Evolutionary conservation across 2,113 vertebrate genomes (phyloP), one percentile per base, ranked within the genome.

Genomic region (Rattus rattus): DNA sequence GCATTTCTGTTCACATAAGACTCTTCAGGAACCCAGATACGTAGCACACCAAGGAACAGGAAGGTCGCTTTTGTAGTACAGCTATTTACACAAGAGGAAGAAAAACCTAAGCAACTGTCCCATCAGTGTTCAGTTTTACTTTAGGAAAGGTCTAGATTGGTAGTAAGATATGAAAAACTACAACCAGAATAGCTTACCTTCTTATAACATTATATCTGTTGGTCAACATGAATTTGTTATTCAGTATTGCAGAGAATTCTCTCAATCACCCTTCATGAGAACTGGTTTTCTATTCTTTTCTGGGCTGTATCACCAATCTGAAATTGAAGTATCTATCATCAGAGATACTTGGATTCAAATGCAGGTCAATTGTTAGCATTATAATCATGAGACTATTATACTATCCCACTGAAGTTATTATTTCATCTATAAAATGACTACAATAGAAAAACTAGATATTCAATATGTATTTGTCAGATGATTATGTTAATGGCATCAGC

Each of bases 401-500:
- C 65, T 52, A 63, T 30, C 2, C 9, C 28, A 69, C 52, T 95
- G 39, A 95, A 52, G 56, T 20, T 81, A 36, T 92, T 69, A 88
- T 73, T 22, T 95, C 14, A 80, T 76, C 39, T 70, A 5, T 90
- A 92, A 93, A 92, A 76, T 59, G 26, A 47, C 59, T 61, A n/a
- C 54, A 84, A 73, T 81, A 63, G 56, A 96, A 93, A 91, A 81
- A 92, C 84, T 22, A 28, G 47, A 56, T 76, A 54, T 56, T 69
- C 49, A 76, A 65, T 10, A 75, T 19, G 65, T 59, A 39, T 43
- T 1, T 54, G 12, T 72, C n/a, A 47, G 8, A 67, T 63, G 89
- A 76, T 86, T 90, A 43, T 43, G 80, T 92, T 95, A 97, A 91
- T 72, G 7, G 2, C 76, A 88, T 61, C 36, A 94, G 75, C 4